These are phyloP conservation scores for Drosophila pseudoobscura DNA, from an alignment of 1,140 invertebrate genomes.

Conservation along the genomic window DNA sequence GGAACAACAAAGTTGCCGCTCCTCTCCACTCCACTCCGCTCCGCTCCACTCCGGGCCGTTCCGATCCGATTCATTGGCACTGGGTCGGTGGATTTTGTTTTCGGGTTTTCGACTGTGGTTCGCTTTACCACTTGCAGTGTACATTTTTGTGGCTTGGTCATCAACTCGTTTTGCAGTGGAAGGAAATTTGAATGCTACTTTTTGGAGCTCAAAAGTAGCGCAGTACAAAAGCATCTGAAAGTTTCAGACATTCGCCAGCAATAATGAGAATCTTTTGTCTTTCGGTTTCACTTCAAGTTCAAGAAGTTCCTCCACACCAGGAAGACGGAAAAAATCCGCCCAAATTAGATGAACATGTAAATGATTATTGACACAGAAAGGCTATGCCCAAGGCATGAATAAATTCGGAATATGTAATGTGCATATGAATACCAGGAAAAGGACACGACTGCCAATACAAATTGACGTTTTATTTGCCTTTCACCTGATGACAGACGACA, in stretches of 20 bases:
- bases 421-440: constrained; percentile 78
- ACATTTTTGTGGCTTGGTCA: constrained; percentile 69
- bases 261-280: constrained; percentile 36
- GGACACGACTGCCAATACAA: constrained; percentile 74
- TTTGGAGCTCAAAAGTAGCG: constrained; percentile 40
- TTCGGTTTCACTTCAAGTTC: constrained; percentile 41
- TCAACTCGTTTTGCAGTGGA: constrained; percentile 60
- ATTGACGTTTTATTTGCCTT: constrained; percentile 81
- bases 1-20: constrained; percentile 47
- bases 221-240: constrained; percentile 35
- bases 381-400: constrained; percentile 42
- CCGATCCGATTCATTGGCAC: constrained; percentile 56
- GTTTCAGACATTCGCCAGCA: constrained; percentile 18
- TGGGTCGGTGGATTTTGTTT: constrained; percentile 46
- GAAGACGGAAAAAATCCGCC: constrained; percentile 38
- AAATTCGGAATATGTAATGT: constrained; percentile 73
- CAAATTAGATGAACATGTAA: constrained; percentile 79
- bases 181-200: constrained; percentile 7
- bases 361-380: constrained; percentile 72
- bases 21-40: not conserved
- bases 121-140: constrained; percentile 59
- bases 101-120: constrained; percentile 31
- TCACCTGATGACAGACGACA: constrained; percentile 73
- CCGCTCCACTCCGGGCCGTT: not conserved
- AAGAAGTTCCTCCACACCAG: constrained; percentile 25